phyloP scores from a whole-genome alignment of 2,797 vertebrate species.

The Rhynchotus rufescens region DNA sequence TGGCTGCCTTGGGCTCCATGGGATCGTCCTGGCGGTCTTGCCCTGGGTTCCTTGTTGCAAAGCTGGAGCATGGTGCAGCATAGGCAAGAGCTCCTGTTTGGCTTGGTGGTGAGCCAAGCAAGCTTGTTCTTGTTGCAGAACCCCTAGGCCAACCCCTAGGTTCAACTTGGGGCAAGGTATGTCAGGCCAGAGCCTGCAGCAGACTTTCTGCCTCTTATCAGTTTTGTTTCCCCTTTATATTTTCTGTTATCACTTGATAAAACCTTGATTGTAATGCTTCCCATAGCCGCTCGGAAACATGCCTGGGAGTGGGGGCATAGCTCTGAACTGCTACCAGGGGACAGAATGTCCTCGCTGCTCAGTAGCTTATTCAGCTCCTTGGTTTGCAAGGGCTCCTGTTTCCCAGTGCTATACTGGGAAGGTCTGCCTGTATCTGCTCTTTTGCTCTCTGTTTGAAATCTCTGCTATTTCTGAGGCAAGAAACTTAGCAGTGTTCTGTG shows the following conservation, averaged over 20 bases:
- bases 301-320: neutral
- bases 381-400: neutral
- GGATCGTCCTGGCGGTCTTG: neutral
- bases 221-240: neutral
- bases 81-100: neutral
- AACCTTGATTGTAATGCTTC: neutral
- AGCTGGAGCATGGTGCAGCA: neutral
- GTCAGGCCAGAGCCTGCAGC: neutral
- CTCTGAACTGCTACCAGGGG: neutral
- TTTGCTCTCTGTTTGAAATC: neutral
- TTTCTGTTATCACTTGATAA: neutral
- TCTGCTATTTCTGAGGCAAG: neutral
- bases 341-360: neutral
- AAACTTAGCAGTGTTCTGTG: rapidly evolving
- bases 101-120: neutral
- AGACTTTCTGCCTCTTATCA: neutral
- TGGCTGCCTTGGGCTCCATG: neutral
- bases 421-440: neutral
- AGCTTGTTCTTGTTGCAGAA: neutral
- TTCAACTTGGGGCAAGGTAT: neutral
- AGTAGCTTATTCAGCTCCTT: neutral
- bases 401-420: neutral
- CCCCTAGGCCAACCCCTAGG: too few species aligned
- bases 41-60: neutral
- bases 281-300: neutral